A percentile compares a stretch with the other conserved stretches of the same genome.
Conservation (phyloP, 1,140 invertebrate genomes). For the Drosophila lini region DNA sequence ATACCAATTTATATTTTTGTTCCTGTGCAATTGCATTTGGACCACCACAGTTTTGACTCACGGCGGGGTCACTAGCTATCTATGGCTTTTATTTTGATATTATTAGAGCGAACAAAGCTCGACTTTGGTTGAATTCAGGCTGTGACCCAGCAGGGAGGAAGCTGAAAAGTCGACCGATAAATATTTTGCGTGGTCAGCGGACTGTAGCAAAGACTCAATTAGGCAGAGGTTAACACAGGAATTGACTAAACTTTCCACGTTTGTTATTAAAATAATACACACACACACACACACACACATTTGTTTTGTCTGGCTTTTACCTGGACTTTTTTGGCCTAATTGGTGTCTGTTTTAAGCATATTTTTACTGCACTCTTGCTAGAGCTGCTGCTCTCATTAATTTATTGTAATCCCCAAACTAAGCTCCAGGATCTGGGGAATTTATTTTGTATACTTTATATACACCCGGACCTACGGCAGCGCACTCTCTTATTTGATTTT, state of each 20-base stretch:
- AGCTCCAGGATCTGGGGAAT: constrained; percentile 27
- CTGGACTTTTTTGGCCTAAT: background rate
- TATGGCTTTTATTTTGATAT: constrained; percentile 36
- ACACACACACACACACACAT: background rate
- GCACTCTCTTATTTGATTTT: constrained; percentile 65
- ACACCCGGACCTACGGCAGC: constrained; percentile 1
- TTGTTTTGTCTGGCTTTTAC: background rate
- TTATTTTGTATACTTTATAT: constrained; percentile 50
- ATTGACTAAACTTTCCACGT: background rate
- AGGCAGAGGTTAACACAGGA: background rate
- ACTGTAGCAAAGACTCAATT: background rate
- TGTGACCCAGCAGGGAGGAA: constrained; percentile 26
- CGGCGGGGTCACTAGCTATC: constrained; percentile 17
- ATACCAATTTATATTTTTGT: background rate
- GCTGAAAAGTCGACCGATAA: constrained; percentile 23
- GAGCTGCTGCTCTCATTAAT: background rate
- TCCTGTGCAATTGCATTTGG: constrained; percentile 1
- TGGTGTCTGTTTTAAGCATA: background rate
- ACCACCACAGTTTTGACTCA: background rate
- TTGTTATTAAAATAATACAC: constrained; percentile 3
- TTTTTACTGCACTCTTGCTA: background rate
- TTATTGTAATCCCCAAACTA: constrained; percentile 26
- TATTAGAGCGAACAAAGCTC: constrained; percentile 32
- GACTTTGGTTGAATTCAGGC: constrained; percentile 22
- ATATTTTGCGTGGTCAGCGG: constrained; percentile 4